phyloP scores from a whole-genome alignment of 1,140 invertebrate species.

The Magallana gigas region DNA sequence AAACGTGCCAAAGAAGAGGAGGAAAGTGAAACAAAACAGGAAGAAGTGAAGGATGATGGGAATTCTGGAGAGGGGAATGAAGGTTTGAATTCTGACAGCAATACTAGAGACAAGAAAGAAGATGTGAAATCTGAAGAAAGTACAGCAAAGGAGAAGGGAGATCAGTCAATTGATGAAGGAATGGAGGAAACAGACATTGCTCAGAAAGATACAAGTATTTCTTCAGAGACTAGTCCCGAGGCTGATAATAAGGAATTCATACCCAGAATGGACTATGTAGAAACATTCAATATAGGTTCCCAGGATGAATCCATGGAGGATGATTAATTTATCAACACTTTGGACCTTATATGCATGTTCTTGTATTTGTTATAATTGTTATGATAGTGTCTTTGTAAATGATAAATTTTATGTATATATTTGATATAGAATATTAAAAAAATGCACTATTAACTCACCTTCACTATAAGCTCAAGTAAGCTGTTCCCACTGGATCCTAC shows the following conservation, averaged over 20 bases:
- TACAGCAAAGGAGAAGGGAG: background rate
- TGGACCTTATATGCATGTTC: background rate
- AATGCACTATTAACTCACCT: no score
- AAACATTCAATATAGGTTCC: background rate
- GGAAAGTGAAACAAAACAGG: background rate
- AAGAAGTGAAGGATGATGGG: background rate
- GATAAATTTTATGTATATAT: no score
- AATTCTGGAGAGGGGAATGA: background rate
- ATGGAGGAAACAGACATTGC: background rate
- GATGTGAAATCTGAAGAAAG: no score
- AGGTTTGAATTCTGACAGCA: background rate
- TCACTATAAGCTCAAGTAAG: no score
- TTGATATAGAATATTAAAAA: no score
- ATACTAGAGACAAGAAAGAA: background rate
- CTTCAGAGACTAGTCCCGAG: no score
- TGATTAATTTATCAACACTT: background rate
- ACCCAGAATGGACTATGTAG: background rate
- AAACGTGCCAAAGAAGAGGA: conserved; percentile 30
- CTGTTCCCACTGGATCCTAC: no score
- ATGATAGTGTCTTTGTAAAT: no score
- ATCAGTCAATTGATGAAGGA: background rate
- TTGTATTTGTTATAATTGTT: no score
- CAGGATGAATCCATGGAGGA: background rate
- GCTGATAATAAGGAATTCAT: no score
- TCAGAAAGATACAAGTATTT: background rate